These are phyloP conservation scores for Epizoanthus rinbou DNA, from an alignment of 92 coral and sea anemone species.

Conservation along the genomic window DNA sequence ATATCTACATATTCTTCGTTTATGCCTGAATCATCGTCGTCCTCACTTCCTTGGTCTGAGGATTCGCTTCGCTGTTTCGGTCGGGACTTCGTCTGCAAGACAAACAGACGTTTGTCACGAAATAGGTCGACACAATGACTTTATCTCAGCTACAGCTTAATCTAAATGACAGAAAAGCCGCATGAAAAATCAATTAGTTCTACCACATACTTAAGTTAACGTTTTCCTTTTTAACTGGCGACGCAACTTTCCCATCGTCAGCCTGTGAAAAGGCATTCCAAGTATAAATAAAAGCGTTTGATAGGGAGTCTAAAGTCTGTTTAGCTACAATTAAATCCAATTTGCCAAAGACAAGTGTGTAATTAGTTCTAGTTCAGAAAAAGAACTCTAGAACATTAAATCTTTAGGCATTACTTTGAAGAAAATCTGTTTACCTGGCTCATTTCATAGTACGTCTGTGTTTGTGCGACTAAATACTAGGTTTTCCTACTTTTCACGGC, in stretches of 20 bases:
- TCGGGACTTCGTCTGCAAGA: conserved; percentile 26
- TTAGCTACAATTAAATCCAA: conserved; percentile 4
- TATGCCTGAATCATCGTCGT: conserved; percentile 36
- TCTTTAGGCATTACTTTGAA: not conserved
- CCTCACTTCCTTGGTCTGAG: conserved; percentile 75
- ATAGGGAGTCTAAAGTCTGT: not conserved
- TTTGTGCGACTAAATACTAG: not conserved
- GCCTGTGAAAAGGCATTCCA: conserved; percentile 44
- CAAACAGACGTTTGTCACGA: not conserved
- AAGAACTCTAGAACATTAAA: not conserved
- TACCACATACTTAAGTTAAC: conserved; percentile 39
- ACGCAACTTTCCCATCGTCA: conserved; percentile 34
- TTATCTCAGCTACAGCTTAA: not conserved
- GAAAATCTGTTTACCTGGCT: not conserved
- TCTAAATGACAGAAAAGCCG: conserved; percentile 35
- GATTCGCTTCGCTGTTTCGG: conserved; percentile 55
- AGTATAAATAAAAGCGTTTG: conserved; percentile 37
- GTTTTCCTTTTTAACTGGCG: conserved; percentile 31
- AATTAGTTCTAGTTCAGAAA: not conserved
- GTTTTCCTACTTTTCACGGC: no score
- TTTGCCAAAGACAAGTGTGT: not conserved
- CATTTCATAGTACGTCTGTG: not conserved
- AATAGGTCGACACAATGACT: not conserved
- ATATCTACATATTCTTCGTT: conserved; percentile 37
- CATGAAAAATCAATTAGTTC: conserved; percentile 40